Base-by-base conservation (phyloP, 2,888 invertebrate genomes). In the Andrena bucephala region DNA sequence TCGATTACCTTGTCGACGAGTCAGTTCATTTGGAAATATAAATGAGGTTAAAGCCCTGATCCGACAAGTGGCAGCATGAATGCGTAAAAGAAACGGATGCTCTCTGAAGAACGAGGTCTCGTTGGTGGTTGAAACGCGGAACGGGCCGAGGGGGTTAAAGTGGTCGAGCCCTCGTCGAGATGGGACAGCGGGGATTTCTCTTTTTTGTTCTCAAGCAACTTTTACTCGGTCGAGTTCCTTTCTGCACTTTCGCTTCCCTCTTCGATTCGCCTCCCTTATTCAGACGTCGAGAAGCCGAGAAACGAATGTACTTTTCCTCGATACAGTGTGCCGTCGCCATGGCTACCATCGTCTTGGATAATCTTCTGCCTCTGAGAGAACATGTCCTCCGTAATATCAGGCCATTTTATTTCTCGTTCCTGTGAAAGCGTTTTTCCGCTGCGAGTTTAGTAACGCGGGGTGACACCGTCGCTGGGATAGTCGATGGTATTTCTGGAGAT, bases 241-340 rank as follows among this genome's bases (percentile, higher is more conserved):
- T 29, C 68, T 29, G 54, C 57, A 57, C 42, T 48, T 68, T 76
- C 81, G 36, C 33, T 36, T 60, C 52, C 54, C 50, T 20, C 67
- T 36, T 78, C 81, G 36, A 76, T 77, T 68, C 62, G 60, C 80
- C 59, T 60, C 80, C 83, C 84, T 78, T 75, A 81, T 69, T 77
- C 80, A 82, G 73, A 54, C 68, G 84, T 85, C 71, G 73, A 76
- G 76, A 66, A 83, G 77, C 77, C 62, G 57, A 78, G 81, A 78
- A 84, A 85, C 68, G 79, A 83, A 85, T 84, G 86, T 87, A 84
- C 85, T 84, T 86, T 83, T 84, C 77, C 81, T 82, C 83, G 82
- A 79, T 81, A 84, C 85, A 90, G 84, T 92, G 92, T 92, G 92
- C 92, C 91, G 92, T 92, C 83, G 78, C 81, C 91, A 91, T 92